phyloP scores from a whole-genome alignment of 2,113 vertebrate genomes.

The Rostratula benghalensis region DNA sequence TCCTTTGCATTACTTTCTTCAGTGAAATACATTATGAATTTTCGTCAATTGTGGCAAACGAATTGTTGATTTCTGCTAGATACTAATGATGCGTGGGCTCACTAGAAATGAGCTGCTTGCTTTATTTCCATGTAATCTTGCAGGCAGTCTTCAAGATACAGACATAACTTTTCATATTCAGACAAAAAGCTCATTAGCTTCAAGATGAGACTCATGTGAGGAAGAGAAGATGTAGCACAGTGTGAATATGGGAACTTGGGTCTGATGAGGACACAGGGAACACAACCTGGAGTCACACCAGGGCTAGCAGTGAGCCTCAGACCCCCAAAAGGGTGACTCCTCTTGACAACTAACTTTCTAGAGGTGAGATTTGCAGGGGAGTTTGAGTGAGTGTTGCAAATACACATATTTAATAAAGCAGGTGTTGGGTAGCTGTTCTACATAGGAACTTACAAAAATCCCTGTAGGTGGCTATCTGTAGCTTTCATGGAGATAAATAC shows the following conservation, averaged over 20 bases:
- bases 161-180: neutral
- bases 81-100: neutral
- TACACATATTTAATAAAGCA: neutral
- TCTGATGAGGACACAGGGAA: rapidly evolving
- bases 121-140: neutral
- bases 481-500: neutral
- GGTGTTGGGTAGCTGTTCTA: neutral
- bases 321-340: neutral
- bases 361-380: neutral
- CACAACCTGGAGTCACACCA: neutral
- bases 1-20: neutral
- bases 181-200: neutral
- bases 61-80: neutral
- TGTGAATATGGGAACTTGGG: neutral
- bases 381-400: neutral
- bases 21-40: neutral
- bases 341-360: neutral
- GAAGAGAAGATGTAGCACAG: neutral
- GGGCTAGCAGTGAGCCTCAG: neutral
- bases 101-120: neutral
- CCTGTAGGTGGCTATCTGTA: neutral
- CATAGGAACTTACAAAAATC: neutral
- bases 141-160: neutral
- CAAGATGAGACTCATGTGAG: neutral
- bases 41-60: neutral